Conservation (phyloP, 2,797 vertebrate species). For the Babyrousa celebensis region DNA sequence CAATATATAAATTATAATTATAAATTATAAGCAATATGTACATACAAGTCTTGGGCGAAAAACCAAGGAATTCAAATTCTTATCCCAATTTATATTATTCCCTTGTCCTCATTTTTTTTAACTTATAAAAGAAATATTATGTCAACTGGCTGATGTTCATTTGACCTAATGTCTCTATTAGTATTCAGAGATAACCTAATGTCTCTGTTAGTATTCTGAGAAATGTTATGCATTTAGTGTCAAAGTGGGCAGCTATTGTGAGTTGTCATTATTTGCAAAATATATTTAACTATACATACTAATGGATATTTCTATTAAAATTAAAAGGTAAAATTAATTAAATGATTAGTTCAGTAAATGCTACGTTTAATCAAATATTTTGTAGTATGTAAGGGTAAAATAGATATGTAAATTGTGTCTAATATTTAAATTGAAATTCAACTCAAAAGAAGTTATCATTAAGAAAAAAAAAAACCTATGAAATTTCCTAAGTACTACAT, state of each 20-base stretch:
- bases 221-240: background rate
- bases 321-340: background rate
- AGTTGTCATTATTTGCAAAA: background rate
- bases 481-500: background rate
- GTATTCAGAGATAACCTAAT: too few relatives aligned
- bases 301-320: background rate
- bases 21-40: background rate
- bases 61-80: background rate
- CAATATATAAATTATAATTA: background rate
- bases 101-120: background rate
- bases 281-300: background rate
- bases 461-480: background rate
- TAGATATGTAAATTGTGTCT: slow-evolving; percentile 28
- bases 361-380: background rate
- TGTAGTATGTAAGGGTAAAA: background rate
- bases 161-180: background rate
- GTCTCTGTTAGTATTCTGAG: background rate
- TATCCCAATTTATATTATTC: background rate
- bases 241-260: background rate
- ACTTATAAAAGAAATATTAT: slow-evolving; percentile 45
- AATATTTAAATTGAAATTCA: slow-evolving; percentile 42
- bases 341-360: background rate
- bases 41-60: background rate
- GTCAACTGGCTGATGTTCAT: background rate
- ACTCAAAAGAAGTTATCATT: background rate